phyloP scores from a whole-genome alignment of 2,888 invertebrate genomes.

The Drosophila seclusa region DNA sequence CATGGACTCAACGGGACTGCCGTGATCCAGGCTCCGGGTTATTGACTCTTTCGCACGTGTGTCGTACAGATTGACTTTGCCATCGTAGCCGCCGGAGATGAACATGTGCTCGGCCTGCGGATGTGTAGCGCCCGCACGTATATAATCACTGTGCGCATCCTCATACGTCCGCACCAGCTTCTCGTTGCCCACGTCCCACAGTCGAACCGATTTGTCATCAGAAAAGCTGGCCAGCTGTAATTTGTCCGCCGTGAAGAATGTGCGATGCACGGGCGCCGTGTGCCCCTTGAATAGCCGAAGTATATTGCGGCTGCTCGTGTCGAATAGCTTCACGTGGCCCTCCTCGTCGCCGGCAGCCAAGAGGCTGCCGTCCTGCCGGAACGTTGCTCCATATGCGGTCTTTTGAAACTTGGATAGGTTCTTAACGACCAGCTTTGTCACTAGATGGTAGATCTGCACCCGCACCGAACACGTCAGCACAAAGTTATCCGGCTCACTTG shows the following conservation, averaged over 20 bases:
- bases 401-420: slow-evolving; percentile 93
- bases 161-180: slow-evolving; percentile 88
- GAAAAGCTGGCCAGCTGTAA: slow-evolving; percentile 93
- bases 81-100: slow-evolving; percentile 95
- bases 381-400: slow-evolving; percentile 93
- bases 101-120: slow-evolving; percentile 91
- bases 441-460: slow-evolving; percentile 94
- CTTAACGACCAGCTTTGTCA: slow-evolving; percentile 92
- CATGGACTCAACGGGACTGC: slow-evolving; percentile 94
- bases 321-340: slow-evolving; percentile 93
- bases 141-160: slow-evolving; percentile 90
- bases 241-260: slow-evolving; percentile 92
- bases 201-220: slow-evolving; percentile 93
- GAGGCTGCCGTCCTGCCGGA: slow-evolving; percentile 92
- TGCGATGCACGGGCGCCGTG: slow-evolving; percentile 91
- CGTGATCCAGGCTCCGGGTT: slow-evolving; percentile 91
- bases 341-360: slow-evolving; percentile 96
- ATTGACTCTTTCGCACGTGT: slow-evolving; percentile 88
- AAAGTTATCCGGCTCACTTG: slow-evolving; percentile 94
- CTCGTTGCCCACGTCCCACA: slow-evolving; percentile 97
- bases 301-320: slow-evolving; percentile 92
- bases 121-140: slow-evolving; percentile 93
- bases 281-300: slow-evolving; percentile 95
- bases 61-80: slow-evolving; percentile 94
- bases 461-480: slow-evolving; percentile 96